These are phyloP conservation scores for Drosophila parabipectinata DNA, from an alignment of 1,140 invertebrate species.

Conservation along the genomic window DNA sequence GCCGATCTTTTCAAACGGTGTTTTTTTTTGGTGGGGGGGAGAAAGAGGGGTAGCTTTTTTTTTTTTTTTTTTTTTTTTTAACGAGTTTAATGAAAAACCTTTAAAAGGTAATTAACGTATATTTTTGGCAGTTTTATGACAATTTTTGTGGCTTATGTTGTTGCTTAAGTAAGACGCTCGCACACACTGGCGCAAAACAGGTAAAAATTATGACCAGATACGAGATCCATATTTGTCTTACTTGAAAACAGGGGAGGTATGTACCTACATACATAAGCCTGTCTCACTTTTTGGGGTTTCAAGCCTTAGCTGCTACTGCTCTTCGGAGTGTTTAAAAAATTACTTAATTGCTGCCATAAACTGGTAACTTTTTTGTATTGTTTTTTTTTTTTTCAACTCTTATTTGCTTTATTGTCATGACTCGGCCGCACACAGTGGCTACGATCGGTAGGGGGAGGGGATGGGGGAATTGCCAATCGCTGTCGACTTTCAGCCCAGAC, in stretches of 20 bases:
- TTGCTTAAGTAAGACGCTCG: conserved; percentile 40
- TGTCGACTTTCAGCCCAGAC: conserved; percentile 21
- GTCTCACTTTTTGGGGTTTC: conserved; percentile 5
- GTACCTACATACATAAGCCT: not conserved
- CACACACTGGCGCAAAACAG: conserved; percentile 3
- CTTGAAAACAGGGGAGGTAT: conserved; percentile 4
- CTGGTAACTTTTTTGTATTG: conserved; percentile 48
- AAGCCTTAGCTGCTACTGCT: not conserved
- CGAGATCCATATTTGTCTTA: conserved; percentile 70
- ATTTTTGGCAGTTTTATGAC: conserved; percentile 82
- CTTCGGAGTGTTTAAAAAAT: conserved; percentile 77
- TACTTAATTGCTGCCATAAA: conserved; percentile 82
- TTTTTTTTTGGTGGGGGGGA: not conserved
- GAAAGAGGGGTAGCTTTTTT: not conserved
- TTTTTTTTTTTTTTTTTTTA: conserved; percentile 60
- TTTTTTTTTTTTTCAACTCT: conserved; percentile 10
- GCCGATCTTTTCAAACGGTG: conserved; percentile 54
- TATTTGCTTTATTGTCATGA: conserved; percentile 53
- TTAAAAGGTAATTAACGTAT: conserved; percentile 82
- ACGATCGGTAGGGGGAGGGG: conserved; percentile 17
- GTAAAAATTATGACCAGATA: conserved; percentile 36
- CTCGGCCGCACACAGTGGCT: conserved; percentile 37
- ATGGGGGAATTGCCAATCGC: not conserved
- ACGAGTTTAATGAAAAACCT: conserved; percentile 83
- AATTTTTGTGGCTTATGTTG: conserved; percentile 57